A percentile compares a stretch with the other conserved stretches of the same genome.
phyloP scores from a whole-genome alignment of 2,888 invertebrate genomes.

The Drosophila rubida region DNA sequence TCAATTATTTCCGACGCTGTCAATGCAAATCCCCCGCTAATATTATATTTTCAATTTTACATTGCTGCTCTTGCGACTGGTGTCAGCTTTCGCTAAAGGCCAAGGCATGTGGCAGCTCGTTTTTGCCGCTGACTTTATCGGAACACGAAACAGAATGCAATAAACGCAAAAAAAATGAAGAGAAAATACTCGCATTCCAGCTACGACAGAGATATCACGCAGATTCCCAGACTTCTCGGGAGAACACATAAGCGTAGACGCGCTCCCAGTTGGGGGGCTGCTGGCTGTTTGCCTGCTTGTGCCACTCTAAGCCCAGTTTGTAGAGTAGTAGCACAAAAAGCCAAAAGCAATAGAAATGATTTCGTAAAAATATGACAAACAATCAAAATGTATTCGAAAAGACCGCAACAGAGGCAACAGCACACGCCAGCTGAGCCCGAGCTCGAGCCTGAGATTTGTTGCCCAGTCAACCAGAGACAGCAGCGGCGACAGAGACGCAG shows the following conservation, averaged over 20 bases:
- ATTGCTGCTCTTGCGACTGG: slow-evolving; percentile 34
- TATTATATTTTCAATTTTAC: slow-evolving; percentile 74
- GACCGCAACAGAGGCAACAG: slow-evolving; percentile 70
- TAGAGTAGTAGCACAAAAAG: slow-evolving; percentile 13
- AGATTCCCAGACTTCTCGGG: background rate
- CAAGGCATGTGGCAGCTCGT: slow-evolving; percentile 1
- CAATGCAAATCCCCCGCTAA: slow-evolving; percentile 71
- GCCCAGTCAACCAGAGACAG: slow-evolving; percentile 27
- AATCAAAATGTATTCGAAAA: slow-evolving; percentile 74
- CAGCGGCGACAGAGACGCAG: background rate
- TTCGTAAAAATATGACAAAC: slow-evolving; percentile 78
- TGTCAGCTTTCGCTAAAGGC: slow-evolving; percentile 3
- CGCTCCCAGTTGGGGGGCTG: background rate
- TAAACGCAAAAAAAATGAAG: background rate
- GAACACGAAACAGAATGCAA: slow-evolving; percentile 7
- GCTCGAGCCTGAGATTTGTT: slow-evolving; percentile 71
- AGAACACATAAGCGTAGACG: background rate
- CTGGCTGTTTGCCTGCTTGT: background rate
- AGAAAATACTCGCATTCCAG: background rate
- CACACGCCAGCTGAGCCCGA: slow-evolving; percentile 73
- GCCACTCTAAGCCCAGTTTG: slow-evolving; percentile 12
- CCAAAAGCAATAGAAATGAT: slow-evolving; percentile 54
- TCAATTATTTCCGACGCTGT: slow-evolving; percentile 54
- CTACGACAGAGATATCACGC: background rate
- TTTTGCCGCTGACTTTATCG: slow-evolving; percentile 9